Conservation (phyloP, 2,888 invertebrate species). For the Rhagonycha lutea region DNA sequence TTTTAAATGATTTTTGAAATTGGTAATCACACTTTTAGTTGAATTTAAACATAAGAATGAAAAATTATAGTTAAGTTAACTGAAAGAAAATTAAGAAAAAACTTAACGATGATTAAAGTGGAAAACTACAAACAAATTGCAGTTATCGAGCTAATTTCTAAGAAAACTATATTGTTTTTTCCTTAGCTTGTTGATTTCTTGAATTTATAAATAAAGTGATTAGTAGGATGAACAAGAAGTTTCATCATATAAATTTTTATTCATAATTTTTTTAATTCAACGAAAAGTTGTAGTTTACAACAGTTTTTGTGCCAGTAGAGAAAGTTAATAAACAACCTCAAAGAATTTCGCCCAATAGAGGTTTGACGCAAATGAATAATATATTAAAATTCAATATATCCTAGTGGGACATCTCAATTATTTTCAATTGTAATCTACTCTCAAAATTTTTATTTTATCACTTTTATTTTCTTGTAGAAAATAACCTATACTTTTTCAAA, state of each 20-base stretch:
- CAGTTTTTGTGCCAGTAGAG: neutral
- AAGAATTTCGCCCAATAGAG: neutral
- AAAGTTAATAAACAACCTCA: neutral
- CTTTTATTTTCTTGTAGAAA: too few species aligned
- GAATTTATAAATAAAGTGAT: neutral
- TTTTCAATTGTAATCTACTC: too few species aligned
- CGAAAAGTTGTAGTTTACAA: neutral
- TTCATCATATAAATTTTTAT: neutral
- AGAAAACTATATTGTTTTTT: neutral
- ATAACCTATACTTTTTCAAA: too few species aligned
- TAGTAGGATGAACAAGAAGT: neutral
- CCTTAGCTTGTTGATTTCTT: neutral
- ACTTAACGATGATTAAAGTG: too few species aligned
- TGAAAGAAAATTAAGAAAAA: too few species aligned
- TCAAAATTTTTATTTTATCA: too few species aligned
- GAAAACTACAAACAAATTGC: too few species aligned
- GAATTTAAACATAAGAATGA: too few species aligned
- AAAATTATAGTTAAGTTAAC: too few species aligned
- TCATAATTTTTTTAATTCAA: neutral
- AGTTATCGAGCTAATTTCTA: neutral
- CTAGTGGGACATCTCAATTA: neutral
- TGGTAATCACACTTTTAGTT: too few species aligned
- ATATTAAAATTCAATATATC: neutral
- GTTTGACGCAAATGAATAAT: neutral
- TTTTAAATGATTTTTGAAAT: too few species aligned